These are phyloP conservation scores for Amphiduros pacificus DNA, from an alignment of 2,888 invertebrate genomes.

Conservation along the genomic window DNA sequence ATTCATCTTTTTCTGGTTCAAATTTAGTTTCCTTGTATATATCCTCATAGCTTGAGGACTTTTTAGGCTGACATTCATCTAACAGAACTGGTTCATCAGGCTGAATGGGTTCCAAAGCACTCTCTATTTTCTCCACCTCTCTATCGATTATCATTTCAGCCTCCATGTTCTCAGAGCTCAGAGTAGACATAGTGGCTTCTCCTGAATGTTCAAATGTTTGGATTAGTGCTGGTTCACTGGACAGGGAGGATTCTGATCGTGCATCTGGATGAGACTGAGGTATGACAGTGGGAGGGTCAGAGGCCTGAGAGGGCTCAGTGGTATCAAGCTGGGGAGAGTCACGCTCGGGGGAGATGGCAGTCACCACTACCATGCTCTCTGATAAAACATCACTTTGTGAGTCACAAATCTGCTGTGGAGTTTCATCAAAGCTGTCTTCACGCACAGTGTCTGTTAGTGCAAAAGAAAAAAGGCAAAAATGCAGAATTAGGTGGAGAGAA, in stretches of 20 bases:
- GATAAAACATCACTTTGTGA: too few species aligned
- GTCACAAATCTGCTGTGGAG: too few species aligned
- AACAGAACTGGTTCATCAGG: conserved; percentile 3
- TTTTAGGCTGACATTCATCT: conserved; percentile 19
- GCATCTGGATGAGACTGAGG: too few species aligned
- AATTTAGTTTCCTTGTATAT: conserved; percentile 24
- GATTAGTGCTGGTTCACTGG: conserved; percentile 45
- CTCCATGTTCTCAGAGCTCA: conserved; percentile 35
- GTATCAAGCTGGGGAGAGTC: too few species aligned
- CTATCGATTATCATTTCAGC: background rate
- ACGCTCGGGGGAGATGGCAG: too few species aligned
- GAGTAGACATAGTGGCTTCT: conserved; percentile 40
- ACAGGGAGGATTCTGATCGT: conserved; percentile 27
- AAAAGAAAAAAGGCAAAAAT: conserved; percentile 13
- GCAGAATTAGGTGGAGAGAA: conserved; percentile 5
- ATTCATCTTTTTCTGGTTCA: conserved; percentile 19
- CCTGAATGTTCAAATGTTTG: conserved; percentile 53
- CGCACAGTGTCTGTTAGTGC: conserved; percentile 15
- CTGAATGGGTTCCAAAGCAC: background rate
- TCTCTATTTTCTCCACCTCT: conserved; percentile 9
- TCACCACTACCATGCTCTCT: too few species aligned
- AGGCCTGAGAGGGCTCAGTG: too few species aligned
- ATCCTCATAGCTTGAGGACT: conserved; percentile 28
- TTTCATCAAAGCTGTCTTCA: too few species aligned
- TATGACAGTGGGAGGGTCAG: too few species aligned